A percentile compares a stretch with the other conserved stretches of the same genome.
Evolutionary conservation across 2,113 vertebrate genomes (phyloP).

Genomic region (Hydrochoerus hydrochaeris): DNA sequence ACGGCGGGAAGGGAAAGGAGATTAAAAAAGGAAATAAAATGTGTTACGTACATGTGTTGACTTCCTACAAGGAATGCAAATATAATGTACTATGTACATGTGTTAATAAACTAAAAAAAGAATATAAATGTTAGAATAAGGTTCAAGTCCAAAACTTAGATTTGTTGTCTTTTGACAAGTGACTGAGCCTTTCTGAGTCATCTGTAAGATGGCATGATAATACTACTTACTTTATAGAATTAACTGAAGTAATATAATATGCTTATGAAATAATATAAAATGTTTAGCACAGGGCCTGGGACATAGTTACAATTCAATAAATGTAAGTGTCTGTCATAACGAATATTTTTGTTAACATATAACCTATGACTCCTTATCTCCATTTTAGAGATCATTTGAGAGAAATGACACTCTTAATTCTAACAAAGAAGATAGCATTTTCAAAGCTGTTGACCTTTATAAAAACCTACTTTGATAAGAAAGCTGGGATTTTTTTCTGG

Average conservation of each 20-base stretch:
- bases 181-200: not conserved
- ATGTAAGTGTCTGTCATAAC: not conserved
- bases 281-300: not conserved
- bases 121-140: not conserved
- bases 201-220: not conserved
- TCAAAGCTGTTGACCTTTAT: not conserved
- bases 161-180: not conserved
- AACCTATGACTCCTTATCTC: not conserved
- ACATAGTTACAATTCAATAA: not conserved
- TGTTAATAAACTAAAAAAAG: not conserved
- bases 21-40: not conserved
- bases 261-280: not conserved
- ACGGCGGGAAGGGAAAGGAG: not conserved
- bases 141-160: not conserved
- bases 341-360: not conserved
- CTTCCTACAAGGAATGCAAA: not conserved
- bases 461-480: not conserved
- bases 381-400: not conserved
- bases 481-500: not conserved
- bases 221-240: not conserved
- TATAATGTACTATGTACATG: not conserved
- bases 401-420: not conserved
- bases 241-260: not conserved
- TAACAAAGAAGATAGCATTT: conserved; percentile 1
- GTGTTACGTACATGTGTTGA: not conserved